Conservation (phyloP, 2,888 invertebrate genomes). For the Caenorhabditis panamensis region DNA sequence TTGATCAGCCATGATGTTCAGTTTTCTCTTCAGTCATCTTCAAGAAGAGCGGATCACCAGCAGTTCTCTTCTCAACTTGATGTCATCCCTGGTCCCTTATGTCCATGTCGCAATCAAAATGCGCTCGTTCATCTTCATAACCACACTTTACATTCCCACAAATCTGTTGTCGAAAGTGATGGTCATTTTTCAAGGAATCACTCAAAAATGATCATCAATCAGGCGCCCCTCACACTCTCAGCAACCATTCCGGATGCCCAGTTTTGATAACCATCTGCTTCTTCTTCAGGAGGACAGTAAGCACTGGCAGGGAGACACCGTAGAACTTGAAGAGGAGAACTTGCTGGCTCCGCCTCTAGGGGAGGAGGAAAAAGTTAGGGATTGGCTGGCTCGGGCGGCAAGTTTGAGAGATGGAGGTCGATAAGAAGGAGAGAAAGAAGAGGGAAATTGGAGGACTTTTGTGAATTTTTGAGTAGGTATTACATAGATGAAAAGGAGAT, state of each 20-base stretch:
- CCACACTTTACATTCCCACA: constrained; percentile 6
- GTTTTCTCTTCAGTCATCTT: too few species aligned
- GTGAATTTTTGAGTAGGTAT: neutral
- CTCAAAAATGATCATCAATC: constrained; percentile 50
- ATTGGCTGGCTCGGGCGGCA: neutral
- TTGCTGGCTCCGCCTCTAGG: constrained; percentile 5
- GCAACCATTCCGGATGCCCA: constrained; percentile 16
- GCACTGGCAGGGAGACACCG: neutral
- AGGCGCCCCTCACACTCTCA: neutral
- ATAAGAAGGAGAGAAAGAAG: neutral
- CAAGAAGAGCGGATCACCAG: too few species aligned
- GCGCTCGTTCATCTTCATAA: constrained; percentile 31
- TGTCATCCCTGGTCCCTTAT: neutral
- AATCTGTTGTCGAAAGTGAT: constrained; percentile 6
- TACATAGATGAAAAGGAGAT: too few species aligned
- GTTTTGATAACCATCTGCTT: constrained; percentile 47
- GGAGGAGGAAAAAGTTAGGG: neutral
- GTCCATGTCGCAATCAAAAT: neutral
- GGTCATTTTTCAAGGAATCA: constrained; percentile 36
- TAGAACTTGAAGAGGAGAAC: constrained; percentile 16
- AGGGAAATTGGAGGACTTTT: neutral
- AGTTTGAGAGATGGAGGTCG: neutral
- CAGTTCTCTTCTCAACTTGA: neutral
- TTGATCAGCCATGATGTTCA: too few species aligned
- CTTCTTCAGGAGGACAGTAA: neutral